Base-by-base conservation (phyloP, 2,113 vertebrate genomes). In the Sinocyclocheilus anshuiensis region DNA sequence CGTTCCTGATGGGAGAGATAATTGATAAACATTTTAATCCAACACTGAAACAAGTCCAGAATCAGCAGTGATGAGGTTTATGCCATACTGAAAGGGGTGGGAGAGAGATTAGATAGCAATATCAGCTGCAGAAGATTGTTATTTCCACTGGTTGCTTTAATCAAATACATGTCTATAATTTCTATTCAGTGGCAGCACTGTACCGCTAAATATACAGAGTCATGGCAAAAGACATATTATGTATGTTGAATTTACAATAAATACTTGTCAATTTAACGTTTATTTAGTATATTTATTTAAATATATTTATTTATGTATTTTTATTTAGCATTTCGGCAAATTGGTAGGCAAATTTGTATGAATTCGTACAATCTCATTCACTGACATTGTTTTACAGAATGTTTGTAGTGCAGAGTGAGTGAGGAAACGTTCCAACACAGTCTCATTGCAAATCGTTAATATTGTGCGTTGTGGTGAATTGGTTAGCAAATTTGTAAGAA, bases 1-100 rank as follows among this genome's bases (percentile, higher is more conserved):
- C 93, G 92, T 55, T 96, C 96, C 96, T 96, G 96, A 97, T 94
- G 88, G 93, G 91, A 93, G 91, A 85, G 93, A 95, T 95, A 95
- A 94, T 94, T 95, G 94, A 95, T 94, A 93, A 95, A 95, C 93
- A 94, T 93, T 94, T 94, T 93, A 94, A 95, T 94, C 87, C 87
- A 72, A 55, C 74, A 33, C 81, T 88, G 87, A 88, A 90, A 90
- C 50, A 75, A 77, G 50, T 89, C 89, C 82, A 86, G 85, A 36
- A 59, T 67, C 76, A 71, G 39, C 22, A 24, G 53, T 77, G 67
- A 72, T 86, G 74, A 77, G 79, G 67, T 86, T 61, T 83, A 55
- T 77, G 61, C 65, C 50, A 29, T 84, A 87, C 76, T 26, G 74
- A 50, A 59, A n/a, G 22, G 20, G 15, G 12, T 4, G 22, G 42